These are phyloP conservation scores for Apis dorsata DNA, from an alignment of 1,140 invertebrate species.

Conservation along the genomic window DNA sequence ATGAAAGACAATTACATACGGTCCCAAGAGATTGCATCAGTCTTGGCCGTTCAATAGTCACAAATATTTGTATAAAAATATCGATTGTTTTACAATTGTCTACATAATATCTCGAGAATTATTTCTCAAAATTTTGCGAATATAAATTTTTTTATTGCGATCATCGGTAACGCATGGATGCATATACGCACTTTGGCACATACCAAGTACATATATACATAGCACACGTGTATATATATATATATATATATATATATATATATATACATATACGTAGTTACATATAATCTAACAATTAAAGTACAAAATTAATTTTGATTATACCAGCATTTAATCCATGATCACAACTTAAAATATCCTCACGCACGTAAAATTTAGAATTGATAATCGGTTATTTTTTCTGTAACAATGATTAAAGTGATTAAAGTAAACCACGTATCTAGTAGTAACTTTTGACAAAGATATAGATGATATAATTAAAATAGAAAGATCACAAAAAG, in stretches of 20 bases:
- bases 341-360: background rate
- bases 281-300: background rate
- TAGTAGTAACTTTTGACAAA: constrained; percentile 1
- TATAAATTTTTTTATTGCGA: background rate
- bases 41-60: constrained; percentile 34
- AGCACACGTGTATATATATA: background rate
- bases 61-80: constrained; percentile 69
- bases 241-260: background rate
- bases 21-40: constrained; percentile 43
- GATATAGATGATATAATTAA: constrained; percentile 34
- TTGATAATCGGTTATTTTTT: background rate
- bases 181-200: background rate
- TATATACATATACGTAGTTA: background rate
- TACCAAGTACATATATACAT: background rate
- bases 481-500: constrained; percentile 37
- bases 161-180: background rate
- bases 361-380: background rate
- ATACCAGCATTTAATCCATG: background rate
- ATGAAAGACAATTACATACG: constrained; percentile 29
- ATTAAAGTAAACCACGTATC: background rate
- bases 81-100: constrained; percentile 16
- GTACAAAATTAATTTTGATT: too few relatives aligned
- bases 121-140: background rate
- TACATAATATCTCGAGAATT: background rate
- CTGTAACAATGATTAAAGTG: background rate